Evolutionary conservation across 2,888 invertebrate species (phyloP).

Genomic region (Oegoconia quadripuncta): DNA sequence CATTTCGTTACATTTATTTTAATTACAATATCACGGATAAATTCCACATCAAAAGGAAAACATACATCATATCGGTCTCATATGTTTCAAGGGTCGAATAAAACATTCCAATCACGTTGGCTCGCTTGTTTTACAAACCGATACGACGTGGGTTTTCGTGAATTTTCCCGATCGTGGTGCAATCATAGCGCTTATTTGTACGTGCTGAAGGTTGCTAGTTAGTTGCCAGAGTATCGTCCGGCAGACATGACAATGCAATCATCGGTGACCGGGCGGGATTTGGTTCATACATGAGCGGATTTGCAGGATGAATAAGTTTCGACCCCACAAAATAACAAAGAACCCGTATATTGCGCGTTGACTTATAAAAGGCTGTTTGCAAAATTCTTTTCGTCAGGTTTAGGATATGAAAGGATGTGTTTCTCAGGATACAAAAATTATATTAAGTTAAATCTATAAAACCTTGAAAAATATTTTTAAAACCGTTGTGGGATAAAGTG

Average conservation of each 20-base stretch:
- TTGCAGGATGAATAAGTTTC: slow-evolving; percentile 78
- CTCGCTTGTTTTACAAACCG: slow-evolving; percentile 77
- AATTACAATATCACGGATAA: slow-evolving; percentile 52
- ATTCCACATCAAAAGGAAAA: slow-evolving; percentile 64
- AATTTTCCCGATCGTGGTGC: slow-evolving; percentile 19
- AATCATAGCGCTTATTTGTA: slow-evolving; percentile 28
- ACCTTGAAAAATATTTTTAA: too few species aligned
- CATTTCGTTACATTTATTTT: slow-evolving; percentile 33
- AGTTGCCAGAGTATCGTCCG: slow-evolving; percentile 28
- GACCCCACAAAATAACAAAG: slow-evolving; percentile 76
- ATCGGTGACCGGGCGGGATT: slow-evolving; percentile 78
- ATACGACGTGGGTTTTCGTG: slow-evolving; percentile 60
- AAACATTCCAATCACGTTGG: slow-evolving; percentile 77
- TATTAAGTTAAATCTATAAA: too few species aligned
- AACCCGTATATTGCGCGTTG: slow-evolving; percentile 63
- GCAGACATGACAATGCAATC: slow-evolving; percentile 78
- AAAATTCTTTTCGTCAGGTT: slow-evolving; percentile 63
- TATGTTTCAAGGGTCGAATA: slow-evolving; percentile 71
- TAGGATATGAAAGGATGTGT: too few species aligned
- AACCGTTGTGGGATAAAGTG: too few species aligned
- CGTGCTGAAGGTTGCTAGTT: slow-evolving; percentile 28
- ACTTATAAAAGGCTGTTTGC: slow-evolving; percentile 69
- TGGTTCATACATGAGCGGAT: slow-evolving; percentile 78
- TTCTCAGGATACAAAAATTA: too few species aligned
- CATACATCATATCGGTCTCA: slow-evolving; percentile 74